Evolutionary conservation across 2,113 vertebrate species (phyloP).

Genomic region (Bubo scandiacus): DNA sequence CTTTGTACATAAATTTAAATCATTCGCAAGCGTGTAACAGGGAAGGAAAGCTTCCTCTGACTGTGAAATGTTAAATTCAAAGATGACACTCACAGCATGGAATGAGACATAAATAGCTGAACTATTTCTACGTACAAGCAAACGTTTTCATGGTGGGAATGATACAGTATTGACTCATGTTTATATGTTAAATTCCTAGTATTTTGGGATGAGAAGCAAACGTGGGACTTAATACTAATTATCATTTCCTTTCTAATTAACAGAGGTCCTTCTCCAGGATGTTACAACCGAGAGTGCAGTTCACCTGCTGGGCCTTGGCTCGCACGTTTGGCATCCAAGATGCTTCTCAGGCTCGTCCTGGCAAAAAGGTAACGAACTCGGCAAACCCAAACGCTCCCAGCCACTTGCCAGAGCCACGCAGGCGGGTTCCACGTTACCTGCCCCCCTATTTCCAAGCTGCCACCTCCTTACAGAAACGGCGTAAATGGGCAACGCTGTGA

Average conservation of each 20-base stretch:
- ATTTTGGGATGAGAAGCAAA: not conserved
- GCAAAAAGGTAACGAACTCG: not conserved
- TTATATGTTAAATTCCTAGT: not conserved
- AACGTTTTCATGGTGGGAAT: not conserved
- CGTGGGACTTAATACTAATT: not conserved
- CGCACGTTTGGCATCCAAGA: not conserved
- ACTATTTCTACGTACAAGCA: not conserved
- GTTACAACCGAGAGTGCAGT: not conserved
- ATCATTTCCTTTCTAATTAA: conserved; percentile 55
- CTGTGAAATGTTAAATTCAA: not conserved
- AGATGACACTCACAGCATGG: not conserved
- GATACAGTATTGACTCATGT: not conserved
- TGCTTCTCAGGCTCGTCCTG: not conserved
- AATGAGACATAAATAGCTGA: not conserved
- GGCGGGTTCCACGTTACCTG: not conserved
- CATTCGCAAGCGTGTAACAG: not conserved
- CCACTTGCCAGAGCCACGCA: fast-evolving
- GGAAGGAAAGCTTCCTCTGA: not conserved
- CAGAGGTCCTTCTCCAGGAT: conserved; percentile 39
- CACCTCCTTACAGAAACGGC: fast-evolving
- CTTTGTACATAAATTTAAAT: not conserved
- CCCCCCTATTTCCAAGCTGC: not conserved
- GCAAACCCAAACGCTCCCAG: not conserved
- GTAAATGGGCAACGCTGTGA: not conserved
- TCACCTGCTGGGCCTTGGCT: not conserved